Base-by-base conservation (phyloP, 2,797 vertebrate species). In the Apogon hyalosoma region DNA sequence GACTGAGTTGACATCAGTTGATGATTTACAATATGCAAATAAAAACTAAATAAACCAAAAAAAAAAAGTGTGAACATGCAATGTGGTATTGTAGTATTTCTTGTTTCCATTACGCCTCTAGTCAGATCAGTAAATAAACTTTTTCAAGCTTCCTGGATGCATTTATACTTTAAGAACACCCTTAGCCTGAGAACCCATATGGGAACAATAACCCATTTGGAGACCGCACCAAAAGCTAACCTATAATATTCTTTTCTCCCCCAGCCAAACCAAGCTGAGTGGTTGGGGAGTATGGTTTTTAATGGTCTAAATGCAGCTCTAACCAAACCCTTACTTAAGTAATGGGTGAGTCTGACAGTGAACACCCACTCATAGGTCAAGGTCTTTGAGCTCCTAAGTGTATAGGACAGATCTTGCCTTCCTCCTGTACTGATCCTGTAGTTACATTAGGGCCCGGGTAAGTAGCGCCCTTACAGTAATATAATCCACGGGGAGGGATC, bases 301-400 rank as follows among this genome's bases (percentile, higher is more conserved):
- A 83, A 86, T 71, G 53, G 63, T 83, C 78, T 75, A 75, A 85
- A 89, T 77, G 65, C 43, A 87, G 77, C 66, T 70, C 45, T 57
- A 63, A 68, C 66, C 65, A 59, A 89, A 84, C 83, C 79, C 39
- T 41, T 63, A 70, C 43, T 82, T 83, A 77, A 82, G 69, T 80
- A 75, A 87, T 76, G 84, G 71, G 68, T 15, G 75, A 59, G 73
- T 79, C 78, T 63, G 65, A 66, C 28, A 45, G 77, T 51, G 71
- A 83, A 81, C 66, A 65, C 63, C 57, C 73, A 64, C 38, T 59
- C 52, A 52, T 21, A 77, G 82, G 77, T 88, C 80, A 75, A 72
- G 78, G 14, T 78, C 82, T 73, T 54, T 50, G 50, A 50, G 73
- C 52, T 78, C 38, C 51, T 77, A 40, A 46, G 75, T 71, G 63